Conservation (phyloP, 2,888 invertebrate genomes). For the Ochropleura leucogaster region DNA sequence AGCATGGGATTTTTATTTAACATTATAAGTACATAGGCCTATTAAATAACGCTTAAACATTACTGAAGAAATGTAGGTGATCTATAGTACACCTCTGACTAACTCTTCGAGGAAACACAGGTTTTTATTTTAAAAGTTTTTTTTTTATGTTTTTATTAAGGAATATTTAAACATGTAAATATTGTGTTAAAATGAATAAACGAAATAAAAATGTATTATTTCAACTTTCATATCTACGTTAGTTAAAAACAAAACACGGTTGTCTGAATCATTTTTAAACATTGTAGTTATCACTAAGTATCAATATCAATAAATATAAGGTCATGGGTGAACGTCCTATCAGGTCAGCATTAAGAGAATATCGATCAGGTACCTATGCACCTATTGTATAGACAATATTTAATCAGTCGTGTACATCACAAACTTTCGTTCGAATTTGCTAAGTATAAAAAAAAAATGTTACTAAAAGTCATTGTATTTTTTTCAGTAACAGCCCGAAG, state of each 20-base stretch:
- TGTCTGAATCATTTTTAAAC: neutral
- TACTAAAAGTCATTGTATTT: too few relatives aligned
- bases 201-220: neutral
- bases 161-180: too few relatives aligned
- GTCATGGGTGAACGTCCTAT: constrained; percentile 1
- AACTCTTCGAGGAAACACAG: neutral
- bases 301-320: constrained; percentile 8
- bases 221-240: constrained; percentile 2
- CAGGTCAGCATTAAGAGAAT: neutral
- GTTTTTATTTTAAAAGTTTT: too few relatives aligned
- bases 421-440: neutral
- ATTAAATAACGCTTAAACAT: too few relatives aligned
- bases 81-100: too few relatives aligned
- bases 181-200: too few relatives aligned
- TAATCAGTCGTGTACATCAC: neutral
- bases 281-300: constrained; percentile 6
- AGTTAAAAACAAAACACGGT: neutral
- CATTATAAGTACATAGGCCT: too few relatives aligned
- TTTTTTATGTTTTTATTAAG: too few relatives aligned
- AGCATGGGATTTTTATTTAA: neutral
- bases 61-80: too few relatives aligned
- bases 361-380: neutral
- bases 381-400: neutral
- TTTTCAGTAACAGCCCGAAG: too few relatives aligned
- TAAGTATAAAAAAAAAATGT: too few relatives aligned